Evolutionary conservation across 1,140 invertebrate genomes (phyloP).

Genomic region (Musca vetustissima): DNA sequence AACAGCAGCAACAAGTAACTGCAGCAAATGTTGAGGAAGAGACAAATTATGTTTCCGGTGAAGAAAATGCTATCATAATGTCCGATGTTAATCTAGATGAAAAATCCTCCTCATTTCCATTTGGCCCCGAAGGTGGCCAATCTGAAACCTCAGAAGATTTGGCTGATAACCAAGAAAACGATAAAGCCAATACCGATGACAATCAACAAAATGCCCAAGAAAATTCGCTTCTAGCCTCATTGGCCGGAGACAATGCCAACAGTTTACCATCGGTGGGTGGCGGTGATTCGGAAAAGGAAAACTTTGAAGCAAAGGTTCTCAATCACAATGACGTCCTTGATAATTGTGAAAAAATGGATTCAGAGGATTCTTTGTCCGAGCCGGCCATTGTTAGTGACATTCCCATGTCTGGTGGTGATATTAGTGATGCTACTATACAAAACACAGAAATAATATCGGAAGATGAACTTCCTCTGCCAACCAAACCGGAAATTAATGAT

Average conservation of each 20-base stretch:
- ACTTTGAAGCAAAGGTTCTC: constrained; percentile 40
- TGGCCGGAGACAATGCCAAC: constrained; percentile 54
- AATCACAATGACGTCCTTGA: constrained; percentile 12
- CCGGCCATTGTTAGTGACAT: constrained; percentile 42
- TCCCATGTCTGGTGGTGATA: constrained; percentile 28
- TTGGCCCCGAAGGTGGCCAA: constrained; percentile 42
- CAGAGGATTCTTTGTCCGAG: constrained; percentile 41
- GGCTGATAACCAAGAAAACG: constrained; percentile 28
- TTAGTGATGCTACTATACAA: constrained; percentile 56
- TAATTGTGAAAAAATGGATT: constrained; percentile 38
- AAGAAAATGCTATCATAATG: constrained; percentile 41
- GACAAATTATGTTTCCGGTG: constrained; percentile 18
- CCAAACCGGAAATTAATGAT: constrained; percentile 51
- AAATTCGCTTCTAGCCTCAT: constrained; percentile 46
- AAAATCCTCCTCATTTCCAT: constrained; percentile 54
- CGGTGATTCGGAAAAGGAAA: constrained; percentile 44
- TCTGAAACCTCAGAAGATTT: constrained; percentile 50
- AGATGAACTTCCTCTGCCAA: constrained; percentile 61
- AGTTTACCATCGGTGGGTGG: constrained; percentile 56
- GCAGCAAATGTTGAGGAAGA: constrained; percentile 10
- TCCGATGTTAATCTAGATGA: constrained; percentile 39
- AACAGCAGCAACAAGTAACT: background rate
- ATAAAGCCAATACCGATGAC: constrained; percentile 18
- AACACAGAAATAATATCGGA: constrained; percentile 72
- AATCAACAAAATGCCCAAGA: constrained; percentile 38